Evolutionary conservation across 2,113 vertebrate species (phyloP).

Genomic region (Cyprinus carpio): DNA sequence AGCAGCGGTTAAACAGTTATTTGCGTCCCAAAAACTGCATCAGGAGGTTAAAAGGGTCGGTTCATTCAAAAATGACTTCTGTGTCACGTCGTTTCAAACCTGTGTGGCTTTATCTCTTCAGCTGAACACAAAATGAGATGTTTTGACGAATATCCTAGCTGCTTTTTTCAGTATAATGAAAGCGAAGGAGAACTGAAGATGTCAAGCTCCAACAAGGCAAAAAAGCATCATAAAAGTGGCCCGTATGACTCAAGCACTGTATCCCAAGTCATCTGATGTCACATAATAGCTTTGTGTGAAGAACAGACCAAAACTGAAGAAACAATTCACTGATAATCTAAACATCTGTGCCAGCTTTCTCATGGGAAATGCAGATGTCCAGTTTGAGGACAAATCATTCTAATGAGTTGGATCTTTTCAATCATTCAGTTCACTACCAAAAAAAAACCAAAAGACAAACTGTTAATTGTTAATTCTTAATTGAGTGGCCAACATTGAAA

Average conservation of each 20-base stretch:
- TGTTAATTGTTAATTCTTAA: too few species aligned
- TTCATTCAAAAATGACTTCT: not conserved
- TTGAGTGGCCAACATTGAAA: not conserved
- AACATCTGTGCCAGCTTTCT: not conserved
- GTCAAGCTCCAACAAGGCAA: not conserved
- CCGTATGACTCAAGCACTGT: not conserved
- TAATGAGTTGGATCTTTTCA: not conserved
- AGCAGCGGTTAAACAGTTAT: not conserved
- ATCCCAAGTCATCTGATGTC: not conserved
- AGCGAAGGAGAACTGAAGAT: not conserved
- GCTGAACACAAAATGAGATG: too few species aligned
- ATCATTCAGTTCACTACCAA: not conserved
- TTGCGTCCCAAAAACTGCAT: not conserved
- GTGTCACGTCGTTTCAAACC: not conserved
- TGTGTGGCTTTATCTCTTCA: too few species aligned
- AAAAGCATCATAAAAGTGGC: not conserved
- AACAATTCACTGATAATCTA: not conserved
- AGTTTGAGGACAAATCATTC: not conserved
- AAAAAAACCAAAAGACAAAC: not conserved
- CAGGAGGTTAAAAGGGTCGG: not conserved
- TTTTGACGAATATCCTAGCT: too few species aligned
- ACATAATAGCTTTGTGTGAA: not conserved
- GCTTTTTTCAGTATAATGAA: not conserved
- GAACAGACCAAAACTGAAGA: not conserved
- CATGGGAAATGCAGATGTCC: too few species aligned